These are phyloP conservation scores for Xenus cinereus DNA, from an alignment of 2,113 vertebrate species.

Conservation along the genomic window DNA sequence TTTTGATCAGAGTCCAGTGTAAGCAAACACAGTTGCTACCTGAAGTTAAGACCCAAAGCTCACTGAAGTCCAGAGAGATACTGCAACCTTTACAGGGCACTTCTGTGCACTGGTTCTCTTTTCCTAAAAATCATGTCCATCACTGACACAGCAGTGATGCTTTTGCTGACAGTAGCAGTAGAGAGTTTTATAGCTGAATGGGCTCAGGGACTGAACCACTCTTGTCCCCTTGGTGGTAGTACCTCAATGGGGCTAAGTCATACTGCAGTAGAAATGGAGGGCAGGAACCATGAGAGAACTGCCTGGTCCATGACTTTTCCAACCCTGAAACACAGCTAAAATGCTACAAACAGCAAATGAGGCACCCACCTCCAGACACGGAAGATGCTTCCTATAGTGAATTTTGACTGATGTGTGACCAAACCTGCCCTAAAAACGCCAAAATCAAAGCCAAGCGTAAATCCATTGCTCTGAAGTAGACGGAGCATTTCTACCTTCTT, in stretches of 20 bases:
- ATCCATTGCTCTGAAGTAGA: background rate
- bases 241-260: background rate
- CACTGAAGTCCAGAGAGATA: background rate
- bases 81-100: background rate
- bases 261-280: background rate
- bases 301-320: background rate
- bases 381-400: background rate
- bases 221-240: background rate
- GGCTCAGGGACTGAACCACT: background rate
- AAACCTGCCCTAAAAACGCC: background rate
- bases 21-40: background rate
- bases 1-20: background rate
- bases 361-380: background rate
- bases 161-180: background rate
- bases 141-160: background rate
- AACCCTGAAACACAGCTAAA: background rate
- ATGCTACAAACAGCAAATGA: background rate
- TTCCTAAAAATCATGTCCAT: background rate
- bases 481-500: background rate
- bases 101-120: background rate
- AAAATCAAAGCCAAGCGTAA: background rate
- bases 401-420: background rate
- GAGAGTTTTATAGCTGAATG: background rate
- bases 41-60: background rate
- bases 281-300: background rate